These are phyloP conservation scores for Alcedo atthis DNA, from an alignment of 2,797 vertebrate species.

Conservation along the genomic window DNA sequence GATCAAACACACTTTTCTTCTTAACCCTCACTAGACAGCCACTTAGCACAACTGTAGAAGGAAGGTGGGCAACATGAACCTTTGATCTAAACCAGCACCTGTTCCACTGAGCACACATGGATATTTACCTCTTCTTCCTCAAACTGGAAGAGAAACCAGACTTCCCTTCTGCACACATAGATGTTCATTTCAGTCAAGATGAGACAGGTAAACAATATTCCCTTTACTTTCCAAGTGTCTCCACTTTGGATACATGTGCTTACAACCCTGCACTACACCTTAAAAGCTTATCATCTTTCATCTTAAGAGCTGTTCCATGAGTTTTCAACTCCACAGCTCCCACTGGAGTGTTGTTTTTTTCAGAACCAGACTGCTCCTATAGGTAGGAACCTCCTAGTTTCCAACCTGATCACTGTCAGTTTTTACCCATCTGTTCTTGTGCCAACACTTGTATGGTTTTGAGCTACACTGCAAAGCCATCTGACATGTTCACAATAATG, in stretches of 20 bases:
- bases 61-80: background rate
- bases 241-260: background rate
- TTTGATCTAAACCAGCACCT: background rate
- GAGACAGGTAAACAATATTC: background rate
- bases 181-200: background rate
- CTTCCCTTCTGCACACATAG: background rate
- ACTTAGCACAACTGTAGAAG: background rate
- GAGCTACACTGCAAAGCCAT: conserved; percentile 22
- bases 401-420: background rate
- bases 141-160: background rate
- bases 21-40: background rate
- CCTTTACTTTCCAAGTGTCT: background rate
- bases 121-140: background rate
- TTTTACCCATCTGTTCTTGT: conserved; percentile 1
- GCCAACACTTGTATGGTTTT: conserved; percentile 17
- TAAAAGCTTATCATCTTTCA: background rate
- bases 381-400: conserved; percentile 1
- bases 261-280: background rate
- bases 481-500: background rate
- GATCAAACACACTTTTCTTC: background rate
- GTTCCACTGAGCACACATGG: background rate
- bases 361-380: background rate
- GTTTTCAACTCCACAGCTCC: background rate
- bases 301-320: background rate
- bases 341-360: background rate